phyloP scores from a whole-genome alignment of 2,888 invertebrate genomes.

The Orthonevra nobilis region DNA sequence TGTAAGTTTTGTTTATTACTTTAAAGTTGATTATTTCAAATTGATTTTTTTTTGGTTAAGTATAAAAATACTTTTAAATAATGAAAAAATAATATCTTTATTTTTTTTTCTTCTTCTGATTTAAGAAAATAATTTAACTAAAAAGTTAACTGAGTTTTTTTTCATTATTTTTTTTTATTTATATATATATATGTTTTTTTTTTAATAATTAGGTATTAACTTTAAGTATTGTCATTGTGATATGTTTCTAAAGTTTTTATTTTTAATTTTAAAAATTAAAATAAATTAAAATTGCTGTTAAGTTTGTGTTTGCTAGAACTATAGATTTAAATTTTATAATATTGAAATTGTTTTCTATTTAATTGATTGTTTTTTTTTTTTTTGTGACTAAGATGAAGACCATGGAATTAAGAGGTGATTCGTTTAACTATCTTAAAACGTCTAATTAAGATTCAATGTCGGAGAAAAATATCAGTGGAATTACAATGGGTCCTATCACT shows the following conservation, averaged over 20 bases:
- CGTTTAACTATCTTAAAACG: too few species aligned
- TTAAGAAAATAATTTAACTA: slow-evolving; percentile 24
- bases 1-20: slow-evolving; percentile 22
- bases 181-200: slow-evolving; percentile 57
- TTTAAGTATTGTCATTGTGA: slow-evolving; percentile 80
- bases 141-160: slow-evolving; percentile 39
- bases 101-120: slow-evolving; percentile 60
- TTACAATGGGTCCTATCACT: too few species aligned
- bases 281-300: slow-evolving; percentile 7
- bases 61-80: slow-evolving; percentile 56
- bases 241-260: slow-evolving; percentile 78
- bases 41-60: slow-evolving; percentile 13
- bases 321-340: background rate
- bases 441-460: too few species aligned
- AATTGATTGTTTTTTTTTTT: slow-evolving; percentile 12
- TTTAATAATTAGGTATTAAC: slow-evolving; percentile 73
- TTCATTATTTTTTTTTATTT: slow-evolving; percentile 33
- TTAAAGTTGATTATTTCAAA: background rate
- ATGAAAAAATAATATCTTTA: slow-evolving; percentile 63
- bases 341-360: slow-evolving; percentile 5
- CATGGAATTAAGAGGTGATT: too few species aligned
- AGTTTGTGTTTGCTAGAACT: slow-evolving; percentile 4
- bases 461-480: too few species aligned
- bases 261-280: slow-evolving; percentile 58
- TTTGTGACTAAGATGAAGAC: slow-evolving; percentile 2